Conservation (phyloP, 2,888 invertebrate genomes). For the Scaptodrosophila latifasciaeformis region DNA sequence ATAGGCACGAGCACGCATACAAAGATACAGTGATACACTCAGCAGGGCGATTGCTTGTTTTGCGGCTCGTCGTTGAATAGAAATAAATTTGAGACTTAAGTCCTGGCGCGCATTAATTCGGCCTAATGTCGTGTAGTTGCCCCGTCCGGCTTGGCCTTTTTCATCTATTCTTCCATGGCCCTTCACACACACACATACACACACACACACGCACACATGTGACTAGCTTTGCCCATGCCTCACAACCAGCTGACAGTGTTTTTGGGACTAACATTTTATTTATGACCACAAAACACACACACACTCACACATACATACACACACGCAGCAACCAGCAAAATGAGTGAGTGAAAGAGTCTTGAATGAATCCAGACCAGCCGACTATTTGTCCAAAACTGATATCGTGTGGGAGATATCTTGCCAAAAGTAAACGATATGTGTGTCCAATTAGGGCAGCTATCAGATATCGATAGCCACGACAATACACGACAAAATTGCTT, state of each 20-base stretch:
- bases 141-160: background rate
- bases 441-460: too few relatives aligned
- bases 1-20: conserved; percentile 27
- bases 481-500: too few relatives aligned
- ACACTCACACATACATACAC: conserved; percentile 16
- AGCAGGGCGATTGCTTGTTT: conserved; percentile 34
- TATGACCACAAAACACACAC: conserved; percentile 40
- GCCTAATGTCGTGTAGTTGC: conserved; percentile 57
- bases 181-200: too few relatives aligned
- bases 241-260: conserved; percentile 34
- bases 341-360: too few relatives aligned
- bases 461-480: too few relatives aligned
- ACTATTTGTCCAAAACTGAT: too few relatives aligned
- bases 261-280: conserved; percentile 64
- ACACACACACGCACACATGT: background rate
- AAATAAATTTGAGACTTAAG: conserved; percentile 69
- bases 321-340: too few relatives aligned
- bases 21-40: conserved; percentile 14
- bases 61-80: conserved; percentile 59
- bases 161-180: background rate
- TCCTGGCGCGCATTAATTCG: conserved; percentile 67
- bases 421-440: background rate
- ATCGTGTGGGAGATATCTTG: background rate
- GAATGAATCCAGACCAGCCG: too few relatives aligned
- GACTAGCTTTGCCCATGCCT: too few relatives aligned